Evolutionary conservation across 2,113 vertebrate species (phyloP), one percentile per base, ranked within the genome.

Genomic region (Ardeotis arabs): DNA sequence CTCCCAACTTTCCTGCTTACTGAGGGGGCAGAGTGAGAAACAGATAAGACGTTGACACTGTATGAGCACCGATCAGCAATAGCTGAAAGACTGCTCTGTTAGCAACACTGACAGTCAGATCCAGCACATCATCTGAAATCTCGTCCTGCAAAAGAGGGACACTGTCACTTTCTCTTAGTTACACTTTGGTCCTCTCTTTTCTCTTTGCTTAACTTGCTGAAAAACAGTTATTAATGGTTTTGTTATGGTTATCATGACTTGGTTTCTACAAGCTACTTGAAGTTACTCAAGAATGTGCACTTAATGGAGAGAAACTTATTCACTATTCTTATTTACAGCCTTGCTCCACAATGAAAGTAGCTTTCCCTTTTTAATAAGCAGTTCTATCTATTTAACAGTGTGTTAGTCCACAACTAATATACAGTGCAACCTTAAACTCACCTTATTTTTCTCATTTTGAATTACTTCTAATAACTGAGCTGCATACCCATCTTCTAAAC

Each of bases 391-490:
- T 53, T 85, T 69, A 50, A 60, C 2, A 1, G 9, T 41, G 18
- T 74, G 28, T 88, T 39, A 79, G 31, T 24, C 22, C 33, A 45
- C 29, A 80, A 37, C 19, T 89, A 80, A 60, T 14, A 62, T 2
- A 49, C 1, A 74, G 8, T 22, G 12, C n/a, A 69, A 47, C 72
- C 73, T 56, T 78, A 27, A 94, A 94, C 97, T 97, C 77, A 99
- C 99, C 98, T 98, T 98, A 96, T 99, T 99, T 96, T 98, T 99
- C 84, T 99, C 99, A 97, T 99, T 99, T 93, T 99, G 93, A 92
- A 99, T 96, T 72, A 99, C 98, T 95, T 99, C 98, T 92, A 99
- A 97, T 53, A 99, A 98, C 80, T 99, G 98, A 25, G 97, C 97
- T 64, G 97, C 93, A 93, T 99, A 89, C 7, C 99, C 99, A 89